These are phyloP conservation scores for Drosophila formosana DNA, from an alignment of 2,888 invertebrate species.

Conservation along the genomic window DNA sequence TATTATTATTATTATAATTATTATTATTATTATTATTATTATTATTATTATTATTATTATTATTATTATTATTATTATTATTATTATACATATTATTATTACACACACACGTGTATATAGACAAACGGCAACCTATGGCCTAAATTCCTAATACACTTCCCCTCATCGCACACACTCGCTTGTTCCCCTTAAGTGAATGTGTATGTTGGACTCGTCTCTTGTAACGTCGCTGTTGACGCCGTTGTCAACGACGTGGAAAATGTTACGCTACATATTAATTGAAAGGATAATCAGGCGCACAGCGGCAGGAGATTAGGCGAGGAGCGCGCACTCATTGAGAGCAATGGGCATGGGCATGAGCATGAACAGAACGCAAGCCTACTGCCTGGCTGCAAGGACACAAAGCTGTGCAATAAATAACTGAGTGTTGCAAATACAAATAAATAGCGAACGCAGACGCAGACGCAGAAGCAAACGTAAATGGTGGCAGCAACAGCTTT, in stretches of 20 bases:
- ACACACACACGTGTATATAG: slow-evolving; percentile 31
- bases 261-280: slow-evolving; percentile 83
- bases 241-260: slow-evolving; percentile 78
- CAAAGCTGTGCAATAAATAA: slow-evolving; percentile 65
- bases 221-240: slow-evolving; percentile 41
- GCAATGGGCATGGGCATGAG: slow-evolving; percentile 1
- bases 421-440: slow-evolving; percentile 70
- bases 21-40: too few relatives aligned
- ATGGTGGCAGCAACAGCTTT: slow-evolving; percentile 69
- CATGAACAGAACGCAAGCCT: slow-evolving; percentile 3
- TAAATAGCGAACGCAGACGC: slow-evolving; percentile 60
- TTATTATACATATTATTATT: too few relatives aligned
- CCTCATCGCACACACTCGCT: not conserved
- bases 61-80: too few relatives aligned
- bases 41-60: too few relatives aligned
- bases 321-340: slow-evolving; percentile 62
- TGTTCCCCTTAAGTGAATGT: not conserved
- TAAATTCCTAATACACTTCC: slow-evolving; percentile 19
- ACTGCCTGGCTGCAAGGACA: slow-evolving; percentile 18
- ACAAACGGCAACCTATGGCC: slow-evolving; percentile 37
- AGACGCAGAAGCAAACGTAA: slow-evolving; percentile 21
- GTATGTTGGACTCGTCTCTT: slow-evolving; percentile 24
- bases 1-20: too few relatives aligned
- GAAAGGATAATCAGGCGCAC: slow-evolving; percentile 82
- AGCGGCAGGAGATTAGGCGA: slow-evolving; percentile 58